A percentile compares a stretch with the other conserved stretches of the same genome.
Evolutionary conservation across 2,113 vertebrate species (phyloP).

Genomic region (Rhea pennata): DNA sequence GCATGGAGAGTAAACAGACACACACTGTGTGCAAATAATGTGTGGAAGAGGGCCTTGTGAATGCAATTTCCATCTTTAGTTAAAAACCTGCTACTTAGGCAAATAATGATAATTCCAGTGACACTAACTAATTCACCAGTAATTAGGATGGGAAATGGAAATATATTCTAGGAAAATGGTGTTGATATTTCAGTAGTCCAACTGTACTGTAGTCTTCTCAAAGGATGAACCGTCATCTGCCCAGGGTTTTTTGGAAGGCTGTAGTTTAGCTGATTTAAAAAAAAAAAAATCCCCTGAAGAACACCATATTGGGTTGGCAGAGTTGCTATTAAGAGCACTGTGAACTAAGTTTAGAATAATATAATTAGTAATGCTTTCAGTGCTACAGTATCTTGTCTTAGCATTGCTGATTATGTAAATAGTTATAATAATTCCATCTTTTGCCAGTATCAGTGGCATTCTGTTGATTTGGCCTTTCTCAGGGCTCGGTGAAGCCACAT

Average conservation of each 20-base stretch:
- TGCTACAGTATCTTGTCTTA: conserved; percentile 1
- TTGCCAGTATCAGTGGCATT: neutral
- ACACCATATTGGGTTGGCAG: neutral
- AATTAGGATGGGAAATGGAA: conserved; percentile 67
- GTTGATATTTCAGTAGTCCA: conserved; percentile 22
- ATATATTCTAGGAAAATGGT: conserved; percentile 42
- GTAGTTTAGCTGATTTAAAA: conserved; percentile 6
- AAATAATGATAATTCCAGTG: conserved; percentile 66
- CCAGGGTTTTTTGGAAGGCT: neutral
- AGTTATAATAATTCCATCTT: conserved; percentile 11
- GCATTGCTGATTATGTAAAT: neutral
- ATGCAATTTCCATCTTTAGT: conserved; percentile 39
- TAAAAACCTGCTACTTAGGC: conserved; percentile 53
- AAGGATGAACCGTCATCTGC: neutral
- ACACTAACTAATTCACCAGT: conserved; percentile 61
- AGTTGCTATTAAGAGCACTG: neutral
- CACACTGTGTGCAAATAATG: conserved; percentile 39
- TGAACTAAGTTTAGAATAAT: neutral
- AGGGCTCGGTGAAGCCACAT: neutral
- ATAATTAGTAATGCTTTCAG: neutral
- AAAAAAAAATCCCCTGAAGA: neutral
- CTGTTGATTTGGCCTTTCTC: neutral
- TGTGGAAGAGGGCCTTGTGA: neutral
- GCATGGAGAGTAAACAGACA: conserved; percentile 51
- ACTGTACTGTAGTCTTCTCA: neutral